Evolutionary conservation across 2,797 vertebrate species (phyloP), one percentile per base, ranked within the genome.

Genomic region (Falco biarmicus): DNA sequence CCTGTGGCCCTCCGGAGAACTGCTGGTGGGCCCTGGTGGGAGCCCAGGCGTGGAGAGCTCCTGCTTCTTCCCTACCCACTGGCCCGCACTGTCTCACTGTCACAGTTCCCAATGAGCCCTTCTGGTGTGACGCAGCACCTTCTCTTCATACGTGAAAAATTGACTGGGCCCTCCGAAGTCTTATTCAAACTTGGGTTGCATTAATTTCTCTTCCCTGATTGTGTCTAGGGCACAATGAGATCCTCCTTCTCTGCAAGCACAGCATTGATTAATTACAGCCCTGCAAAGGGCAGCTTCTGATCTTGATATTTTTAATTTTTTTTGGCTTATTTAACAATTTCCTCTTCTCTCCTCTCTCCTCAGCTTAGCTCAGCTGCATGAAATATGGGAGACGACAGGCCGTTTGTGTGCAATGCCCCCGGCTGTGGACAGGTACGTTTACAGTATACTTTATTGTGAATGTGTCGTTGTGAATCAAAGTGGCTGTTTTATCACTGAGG

Each of bases 381-480:
- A 98, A 99, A 98, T 98, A 99, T 99, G 99, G 99, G 99, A 97
- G 99, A 99, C 97, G 99, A 99, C 98, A 98, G 99, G 97, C 99
- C 99, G 97, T 99, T 99, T 98, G 99, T 99, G 98, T 99, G 99
- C 98, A 98, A 91, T 76, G 99, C 99, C 97, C 98, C 98, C 4
- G 99, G 99, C 98, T 99, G 99, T 93, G 99, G 99, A 98, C 99
- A 99, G 99, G 99, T 99, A 98, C 98, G 99, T 95, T 96, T 97
- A 96, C 95, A 92, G 92, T 87, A 94, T 97, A 74, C 96, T 98
- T 97, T 97, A 96, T 97, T 93, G 97, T 80, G 88, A 93, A 85
- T 83, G 95, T 95, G 95, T 94, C 54, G 94, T 93, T 93, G 96
- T 97, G 97, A 98, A 98, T 98, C 98, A 97, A 97, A 97, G 97